Conservation (phyloP, 2,888 invertebrate species). For the Lathronympha strigana region DNA sequence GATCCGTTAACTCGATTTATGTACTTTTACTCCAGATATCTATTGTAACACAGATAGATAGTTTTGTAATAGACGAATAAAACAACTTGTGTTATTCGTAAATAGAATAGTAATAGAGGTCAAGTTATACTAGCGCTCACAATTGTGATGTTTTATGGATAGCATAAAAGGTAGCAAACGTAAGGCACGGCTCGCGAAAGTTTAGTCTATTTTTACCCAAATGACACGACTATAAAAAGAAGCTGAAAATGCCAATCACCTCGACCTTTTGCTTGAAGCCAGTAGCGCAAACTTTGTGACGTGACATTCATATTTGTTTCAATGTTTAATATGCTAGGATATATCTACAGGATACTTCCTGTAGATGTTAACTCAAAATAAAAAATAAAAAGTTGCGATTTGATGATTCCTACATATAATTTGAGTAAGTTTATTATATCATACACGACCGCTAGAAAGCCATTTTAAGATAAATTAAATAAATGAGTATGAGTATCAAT, state of each 20-base stretch:
- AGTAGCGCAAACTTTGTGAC: slow-evolving; percentile 41
- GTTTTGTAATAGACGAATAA: too few species aligned
- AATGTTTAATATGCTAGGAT: neutral
- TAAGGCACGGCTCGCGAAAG: slow-evolving; percentile 50
- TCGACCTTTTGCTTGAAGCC: slow-evolving; percentile 55
- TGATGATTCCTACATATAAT: too few species aligned
- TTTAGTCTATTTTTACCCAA: slow-evolving; percentile 63
- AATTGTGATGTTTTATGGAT: neutral
- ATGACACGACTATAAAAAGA: slow-evolving; percentile 60
- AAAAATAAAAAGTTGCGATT: too few species aligned
- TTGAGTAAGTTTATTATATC: too few species aligned
- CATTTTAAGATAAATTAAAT: too few species aligned
- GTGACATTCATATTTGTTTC: slow-evolving; percentile 45
- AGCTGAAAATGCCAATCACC: slow-evolving; percentile 53
- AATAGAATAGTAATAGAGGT: neutral
- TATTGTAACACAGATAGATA: too few species aligned
- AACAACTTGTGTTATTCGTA: neutral
- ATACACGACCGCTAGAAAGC: too few species aligned
- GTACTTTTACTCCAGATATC: too few species aligned
- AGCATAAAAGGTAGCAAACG: slow-evolving; percentile 8
- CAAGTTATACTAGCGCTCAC: neutral
- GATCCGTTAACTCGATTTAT: too few species aligned
- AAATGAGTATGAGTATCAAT: too few species aligned
- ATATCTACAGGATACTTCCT: too few species aligned
- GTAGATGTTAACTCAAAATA: too few species aligned